Evolutionary conservation across 2,888 invertebrate species (phyloP).

Genomic region (Spisula subtruncata): DNA sequence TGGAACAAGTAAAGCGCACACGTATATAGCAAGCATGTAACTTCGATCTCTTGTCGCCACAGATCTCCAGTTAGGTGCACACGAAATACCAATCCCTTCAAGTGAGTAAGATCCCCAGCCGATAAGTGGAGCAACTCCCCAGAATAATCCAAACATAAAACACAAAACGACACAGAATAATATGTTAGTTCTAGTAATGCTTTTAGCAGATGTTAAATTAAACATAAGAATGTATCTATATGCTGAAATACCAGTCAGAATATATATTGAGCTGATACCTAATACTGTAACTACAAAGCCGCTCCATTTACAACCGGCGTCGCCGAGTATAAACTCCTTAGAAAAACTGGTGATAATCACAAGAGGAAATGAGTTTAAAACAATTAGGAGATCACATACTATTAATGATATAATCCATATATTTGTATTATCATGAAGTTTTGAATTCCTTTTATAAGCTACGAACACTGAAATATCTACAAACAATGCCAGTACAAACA

Average conservation of each 20-base stretch:
- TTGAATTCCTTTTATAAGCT: slow-evolving; percentile 30
- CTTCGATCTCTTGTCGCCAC: slow-evolving; percentile 1
- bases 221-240: slow-evolving; percentile 56
- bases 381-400: slow-evolving; percentile 59
- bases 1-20: slow-evolving; percentile 53
- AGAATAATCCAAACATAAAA: slow-evolving; percentile 46
- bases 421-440: slow-evolving; percentile 52
- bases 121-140: no score
- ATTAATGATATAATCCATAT: no score
- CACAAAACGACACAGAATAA: slow-evolving; percentile 32
- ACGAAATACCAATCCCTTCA: slow-evolving; percentile 56
- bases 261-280: slow-evolving; percentile 54
- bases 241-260: slow-evolving; percentile 54
- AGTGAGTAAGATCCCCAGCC: slow-evolving; percentile 57
- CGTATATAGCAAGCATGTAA: slow-evolving; percentile 51
- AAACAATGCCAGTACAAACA: slow-evolving; percentile 45
- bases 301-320: slow-evolving; percentile 54
- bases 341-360: slow-evolving; percentile 58
- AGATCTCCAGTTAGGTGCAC: slow-evolving; percentile 64
- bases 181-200: slow-evolving; percentile 22
- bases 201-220: not conserved
- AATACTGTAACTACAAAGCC: slow-evolving; percentile 61
- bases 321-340: slow-evolving; percentile 46
- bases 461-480: slow-evolving; percentile 47
- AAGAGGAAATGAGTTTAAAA: slow-evolving; percentile 63